phyloP scores from a whole-genome alignment of 2,113 vertebrate genomes.

The Amphiprion ocellaris region DNA sequence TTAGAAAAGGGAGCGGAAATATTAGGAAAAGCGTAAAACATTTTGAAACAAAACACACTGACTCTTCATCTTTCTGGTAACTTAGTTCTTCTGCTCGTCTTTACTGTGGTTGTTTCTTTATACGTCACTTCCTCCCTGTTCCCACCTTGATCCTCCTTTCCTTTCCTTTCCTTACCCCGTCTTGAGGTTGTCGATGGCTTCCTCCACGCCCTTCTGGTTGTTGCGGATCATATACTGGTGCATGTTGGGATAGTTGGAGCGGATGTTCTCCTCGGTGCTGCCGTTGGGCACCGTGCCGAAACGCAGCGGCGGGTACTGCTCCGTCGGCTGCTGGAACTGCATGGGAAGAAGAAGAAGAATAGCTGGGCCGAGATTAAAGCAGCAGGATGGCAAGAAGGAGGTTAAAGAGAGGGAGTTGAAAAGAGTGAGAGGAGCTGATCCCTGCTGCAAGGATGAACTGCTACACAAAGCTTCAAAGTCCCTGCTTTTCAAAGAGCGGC shows the following conservation, averaged over 20 bases:
- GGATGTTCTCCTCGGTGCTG: conserved; percentile 95
- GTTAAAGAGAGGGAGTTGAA: neutral
- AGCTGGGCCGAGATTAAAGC: conserved; percentile 33
- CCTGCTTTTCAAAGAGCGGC: conserved; percentile 36
- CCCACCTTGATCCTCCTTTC: no score
- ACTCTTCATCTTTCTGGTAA: no score
- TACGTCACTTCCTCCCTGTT: no score
- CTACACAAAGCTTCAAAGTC: conserved; percentile 15
- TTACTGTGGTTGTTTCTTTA: no score
- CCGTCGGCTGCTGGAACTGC: conserved; percentile 93
- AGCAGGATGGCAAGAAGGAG: neutral
- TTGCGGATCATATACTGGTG: conserved; percentile 94
- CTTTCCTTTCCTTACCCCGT: conserved; percentile 79
- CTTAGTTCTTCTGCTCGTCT: no score
- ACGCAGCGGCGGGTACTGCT: conserved; percentile 93
- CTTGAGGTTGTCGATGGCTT: conserved; percentile 93
- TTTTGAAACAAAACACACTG: no score
- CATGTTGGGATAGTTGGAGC: conserved; percentile 95
- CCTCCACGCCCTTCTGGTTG: conserved; percentile 94
- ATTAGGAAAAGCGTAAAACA: no score
- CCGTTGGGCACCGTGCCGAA: conserved; percentile 95
- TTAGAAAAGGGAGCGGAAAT: no score
- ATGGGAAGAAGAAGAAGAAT: neutral
- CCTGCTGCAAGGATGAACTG: conserved; percentile 8
- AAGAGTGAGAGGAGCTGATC: neutral